Percentiles rank a stretch among this genome's conserved stretches.
Evolutionary conservation across 2,797 vertebrate genomes (phyloP).

Genomic region (Siniperca undulata): DNA sequence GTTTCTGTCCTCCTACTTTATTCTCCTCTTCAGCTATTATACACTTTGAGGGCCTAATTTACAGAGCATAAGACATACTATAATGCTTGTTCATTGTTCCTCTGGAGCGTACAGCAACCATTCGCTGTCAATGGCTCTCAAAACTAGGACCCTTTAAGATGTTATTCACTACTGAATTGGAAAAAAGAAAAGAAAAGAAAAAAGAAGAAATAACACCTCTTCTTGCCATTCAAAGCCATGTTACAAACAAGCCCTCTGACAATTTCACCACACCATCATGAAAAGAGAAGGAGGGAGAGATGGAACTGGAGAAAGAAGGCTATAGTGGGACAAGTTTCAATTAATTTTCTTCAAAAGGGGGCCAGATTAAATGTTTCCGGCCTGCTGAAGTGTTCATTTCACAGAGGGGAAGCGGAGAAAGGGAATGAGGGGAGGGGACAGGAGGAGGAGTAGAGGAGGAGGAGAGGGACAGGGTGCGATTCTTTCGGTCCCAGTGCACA

Average conservation of each 20-base stretch:
- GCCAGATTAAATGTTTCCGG: slow-evolving; percentile 99
- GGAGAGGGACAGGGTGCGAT: slow-evolving; percentile 92
- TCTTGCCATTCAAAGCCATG: slow-evolving; percentile 76
- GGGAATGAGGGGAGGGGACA: slow-evolving; percentile 80
- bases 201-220: slow-evolving; percentile 75
- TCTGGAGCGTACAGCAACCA: slow-evolving; percentile 57
- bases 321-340: slow-evolving; percentile 97
- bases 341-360: slow-evolving; percentile 97
- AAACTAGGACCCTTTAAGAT: slow-evolving; percentile 66
- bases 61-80: slow-evolving; percentile 56
- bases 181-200: slow-evolving; percentile 32
- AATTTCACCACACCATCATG: slow-evolving; percentile 80
- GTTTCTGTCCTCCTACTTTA: slow-evolving; percentile 73
- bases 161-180: slow-evolving; percentile 66
- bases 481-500: slow-evolving; percentile 96
- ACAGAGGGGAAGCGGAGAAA: slow-evolving; percentile 90
- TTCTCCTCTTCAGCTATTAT: slow-evolving; percentile 71
- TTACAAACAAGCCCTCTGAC: slow-evolving; percentile 80
- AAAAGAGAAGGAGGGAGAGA: slow-evolving; percentile 82
- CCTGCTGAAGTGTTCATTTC: slow-evolving; percentile 99
- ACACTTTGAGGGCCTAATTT: slow-evolving; percentile 70
- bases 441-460: slow-evolving; percentile 91
- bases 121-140: slow-evolving; percentile 75
- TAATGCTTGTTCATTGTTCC: slow-evolving; percentile 54
- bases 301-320: slow-evolving; percentile 90